Evolutionary conservation across 2,113 vertebrate genomes (phyloP), one percentile per base, ranked within the genome.

Genomic region (Hemicordylus capensis): DNA sequence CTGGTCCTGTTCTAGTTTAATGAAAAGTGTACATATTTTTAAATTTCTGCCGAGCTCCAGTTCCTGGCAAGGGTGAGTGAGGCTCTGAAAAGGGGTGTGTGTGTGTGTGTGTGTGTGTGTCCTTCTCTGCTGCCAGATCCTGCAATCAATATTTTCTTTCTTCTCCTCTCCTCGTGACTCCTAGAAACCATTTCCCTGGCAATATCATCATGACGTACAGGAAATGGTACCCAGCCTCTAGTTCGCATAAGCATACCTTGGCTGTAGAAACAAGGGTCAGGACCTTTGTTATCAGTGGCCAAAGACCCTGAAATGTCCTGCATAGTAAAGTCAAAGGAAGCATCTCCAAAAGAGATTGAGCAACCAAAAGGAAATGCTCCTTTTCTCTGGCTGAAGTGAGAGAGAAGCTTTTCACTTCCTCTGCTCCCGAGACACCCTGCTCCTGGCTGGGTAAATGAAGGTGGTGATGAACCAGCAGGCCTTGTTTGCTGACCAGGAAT

Each of bases 1-100:
- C 92, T 93, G 87, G 86, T 85, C 92, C 88, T 89, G 59, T 87
- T 86, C 89, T 92, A 85, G 86, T 93, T 90, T 89, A 92, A 87
- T n/a, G 76, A 88, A 34, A 11, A 87, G 81, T 87, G 11, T 72
- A 28, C 9, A 85, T 80, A 80, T 19, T 79, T 70, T 59, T 80
- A 22, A 9, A 2, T 15, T 85, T n/a, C n/a, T n/a, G 81, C 67
- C 61, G 73, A 74, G 37, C 76, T 66, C 61, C 0, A 2, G 88
- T 92, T 90, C 91, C 92, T 85, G 73, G 88, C 48, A 56, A n/a
- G 63, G 51, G 75, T 64, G 24, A 34, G 6, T 6, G 85, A 22
- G 3, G 46, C 34, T 86, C 56, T 80, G 82, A 83, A 69, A 81
- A 85, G 61, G n/a, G 67, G 82, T 19, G 44, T 63, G n/a, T n/a